These are phyloP conservation scores for Noctua pronuba DNA, from an alignment of 2,888 invertebrate species.

Conservation along the genomic window DNA sequence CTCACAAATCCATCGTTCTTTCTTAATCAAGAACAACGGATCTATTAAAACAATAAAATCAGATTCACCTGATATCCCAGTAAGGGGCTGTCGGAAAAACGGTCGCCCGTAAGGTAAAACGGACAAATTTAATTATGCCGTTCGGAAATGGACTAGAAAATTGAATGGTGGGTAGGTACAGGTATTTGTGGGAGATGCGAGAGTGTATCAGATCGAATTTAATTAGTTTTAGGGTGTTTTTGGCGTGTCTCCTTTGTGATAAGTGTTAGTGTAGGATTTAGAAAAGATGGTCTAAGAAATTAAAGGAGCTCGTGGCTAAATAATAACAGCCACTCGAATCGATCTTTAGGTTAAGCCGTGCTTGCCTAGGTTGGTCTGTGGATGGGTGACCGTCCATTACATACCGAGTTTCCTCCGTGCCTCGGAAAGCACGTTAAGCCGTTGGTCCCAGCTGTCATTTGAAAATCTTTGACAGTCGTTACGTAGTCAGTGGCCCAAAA, in stretches of 20 bases:
- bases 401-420: too few species aligned
- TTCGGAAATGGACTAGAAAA: constrained; percentile 88
- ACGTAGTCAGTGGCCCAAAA: too few species aligned
- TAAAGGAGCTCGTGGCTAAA: too few species aligned
- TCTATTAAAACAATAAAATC: constrained; percentile 47
- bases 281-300: background rate
- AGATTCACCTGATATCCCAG: constrained; percentile 52
- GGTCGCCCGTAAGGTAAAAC: constrained; percentile 70
- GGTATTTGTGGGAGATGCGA: constrained; percentile 72
- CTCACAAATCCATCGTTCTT: background rate
- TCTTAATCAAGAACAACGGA: constrained; percentile 34
- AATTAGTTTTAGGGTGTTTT: constrained; percentile 42
- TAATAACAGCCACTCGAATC: too few species aligned
- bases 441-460: too few species aligned
- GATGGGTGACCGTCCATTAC: too few species aligned
- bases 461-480: too few species aligned
- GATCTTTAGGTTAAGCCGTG: too few species aligned
- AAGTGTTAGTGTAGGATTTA: background rate
- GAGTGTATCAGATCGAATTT: constrained; percentile 42
- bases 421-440: too few species aligned
- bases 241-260: constrained; percentile 5
- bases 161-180: constrained; percentile 78
- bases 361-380: too few species aligned
- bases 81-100: constrained; percentile 44
- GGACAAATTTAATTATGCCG: constrained; percentile 86